Evolutionary conservation across 2,113 vertebrate genomes (phyloP).

Genomic region (Ploceus nigricollis): DNA sequence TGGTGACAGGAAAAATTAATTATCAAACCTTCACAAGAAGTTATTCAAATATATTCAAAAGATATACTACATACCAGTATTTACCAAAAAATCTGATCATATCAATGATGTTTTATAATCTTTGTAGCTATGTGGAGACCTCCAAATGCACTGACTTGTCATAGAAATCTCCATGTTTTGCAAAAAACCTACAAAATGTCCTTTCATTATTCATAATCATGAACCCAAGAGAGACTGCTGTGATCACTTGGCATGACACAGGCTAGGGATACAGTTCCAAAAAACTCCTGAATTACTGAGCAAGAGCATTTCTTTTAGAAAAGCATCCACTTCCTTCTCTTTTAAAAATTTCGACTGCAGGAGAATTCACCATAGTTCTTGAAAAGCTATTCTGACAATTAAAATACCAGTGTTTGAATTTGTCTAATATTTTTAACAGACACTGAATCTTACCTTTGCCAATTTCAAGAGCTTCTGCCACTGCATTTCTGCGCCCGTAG

Average conservation of each 20-base stretch:
- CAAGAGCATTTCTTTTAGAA: not conserved
- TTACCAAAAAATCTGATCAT: not conserved
- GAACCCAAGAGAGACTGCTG: not conserved
- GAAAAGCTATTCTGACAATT: not conserved
- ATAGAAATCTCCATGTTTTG: not conserved
- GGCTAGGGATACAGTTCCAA: not conserved
- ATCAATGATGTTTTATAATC: not conserved
- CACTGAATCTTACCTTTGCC: not conserved
- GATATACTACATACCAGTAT: not conserved
- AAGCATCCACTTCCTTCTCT: not conserved
- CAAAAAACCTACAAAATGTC: not conserved
- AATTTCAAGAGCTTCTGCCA: not conserved
- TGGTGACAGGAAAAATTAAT: not conserved
- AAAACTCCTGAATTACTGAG: not conserved
- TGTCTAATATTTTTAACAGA: not conserved
- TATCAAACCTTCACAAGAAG: not conserved
- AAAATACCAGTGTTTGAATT: not conserved
- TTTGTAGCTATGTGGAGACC: not conserved
- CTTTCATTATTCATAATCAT: not conserved
- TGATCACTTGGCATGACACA: not conserved
- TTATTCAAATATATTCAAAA: not conserved
- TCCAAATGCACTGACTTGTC: not conserved
- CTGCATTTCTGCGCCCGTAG: fast-evolving
- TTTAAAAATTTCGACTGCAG: not conserved
- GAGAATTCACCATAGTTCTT: not conserved